These are phyloP conservation scores for Drosophila recens DNA, from an alignment of 2,888 invertebrate species.

Conservation along the genomic window DNA sequence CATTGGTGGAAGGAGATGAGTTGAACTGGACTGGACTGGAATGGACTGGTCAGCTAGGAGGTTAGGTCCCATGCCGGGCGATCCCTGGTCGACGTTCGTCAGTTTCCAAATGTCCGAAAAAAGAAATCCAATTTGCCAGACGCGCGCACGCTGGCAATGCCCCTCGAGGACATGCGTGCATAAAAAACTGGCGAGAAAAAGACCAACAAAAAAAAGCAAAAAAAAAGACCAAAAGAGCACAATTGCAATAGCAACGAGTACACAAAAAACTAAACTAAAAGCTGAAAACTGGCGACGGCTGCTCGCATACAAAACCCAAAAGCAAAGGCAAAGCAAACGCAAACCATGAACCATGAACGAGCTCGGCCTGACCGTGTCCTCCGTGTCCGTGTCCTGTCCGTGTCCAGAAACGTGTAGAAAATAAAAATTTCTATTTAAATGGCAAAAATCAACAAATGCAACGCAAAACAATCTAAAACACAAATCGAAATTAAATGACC, in stretches of 20 bases:
- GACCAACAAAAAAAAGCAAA: conserved; percentile 16
- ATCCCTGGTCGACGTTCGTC: conserved; percentile 54
- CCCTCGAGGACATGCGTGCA: conserved; percentile 76
- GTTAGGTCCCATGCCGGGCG: conserved; percentile 36
- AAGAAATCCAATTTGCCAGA: conserved; percentile 77
- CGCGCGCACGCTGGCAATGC: conserved; percentile 65
- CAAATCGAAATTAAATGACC: conserved; percentile 84
- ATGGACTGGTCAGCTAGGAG: background rate
- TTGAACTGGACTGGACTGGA: background rate
- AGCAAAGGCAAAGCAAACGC: conserved; percentile 6
- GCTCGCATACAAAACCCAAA: conserved; percentile 29
- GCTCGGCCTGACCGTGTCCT: conserved; percentile 46
- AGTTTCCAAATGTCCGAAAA: conserved; percentile 71
- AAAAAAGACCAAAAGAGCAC: conserved; percentile 15
- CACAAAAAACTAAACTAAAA: conserved; percentile 28
- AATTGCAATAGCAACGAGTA: conserved; percentile 29
- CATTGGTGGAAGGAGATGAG: background rate
- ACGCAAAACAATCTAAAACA: conserved; percentile 83
- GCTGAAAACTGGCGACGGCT: conserved; percentile 58
- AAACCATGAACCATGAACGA: conserved; percentile 20
- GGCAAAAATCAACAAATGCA: conserved; percentile 81
- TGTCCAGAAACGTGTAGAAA: conserved; percentile 75
- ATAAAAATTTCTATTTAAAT: conserved; percentile 80
- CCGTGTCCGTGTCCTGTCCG: conserved; percentile 39
- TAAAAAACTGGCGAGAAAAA: conserved; percentile 45